Conservation (phyloP, 37 sponge, comb jelly and placozoan species). For the Corticium candelabrum region DNA sequence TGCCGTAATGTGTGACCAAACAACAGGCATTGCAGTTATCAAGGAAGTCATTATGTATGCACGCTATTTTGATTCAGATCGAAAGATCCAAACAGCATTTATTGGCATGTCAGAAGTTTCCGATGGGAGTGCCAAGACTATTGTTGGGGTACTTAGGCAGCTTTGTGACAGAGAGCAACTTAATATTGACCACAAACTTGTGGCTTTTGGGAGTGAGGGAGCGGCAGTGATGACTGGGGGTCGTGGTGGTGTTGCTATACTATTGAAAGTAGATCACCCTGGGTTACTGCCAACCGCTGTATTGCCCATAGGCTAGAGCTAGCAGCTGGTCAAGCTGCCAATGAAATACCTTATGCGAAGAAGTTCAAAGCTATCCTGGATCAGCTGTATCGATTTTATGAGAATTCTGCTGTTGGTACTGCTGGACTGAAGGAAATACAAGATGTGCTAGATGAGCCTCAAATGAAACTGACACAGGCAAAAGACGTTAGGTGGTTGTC, state of each 20-base stretch:
- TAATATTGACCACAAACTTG: constrained; percentile 13
- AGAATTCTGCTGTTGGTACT: not conserved
- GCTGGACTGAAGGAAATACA: constrained; percentile 30
- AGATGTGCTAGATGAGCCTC: constrained; percentile 26
- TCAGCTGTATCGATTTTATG: not conserved
- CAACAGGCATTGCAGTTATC: not conserved
- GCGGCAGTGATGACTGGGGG: constrained; percentile 6
- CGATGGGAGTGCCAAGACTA: constrained; percentile 16
- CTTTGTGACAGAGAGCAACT: not conserved
- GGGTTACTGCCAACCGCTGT: not conserved
- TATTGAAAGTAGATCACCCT: not conserved
- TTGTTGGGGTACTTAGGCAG: constrained; percentile 1
- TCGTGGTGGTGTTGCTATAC: constrained; percentile 2
- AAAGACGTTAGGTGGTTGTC: constrained; percentile 34
- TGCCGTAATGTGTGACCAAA: not conserved
- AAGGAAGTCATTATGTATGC: not conserved
- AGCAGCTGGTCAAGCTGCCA: not conserved
- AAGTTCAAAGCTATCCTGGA: not conserved
- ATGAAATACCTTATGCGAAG: not conserved
- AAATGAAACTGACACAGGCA: constrained; percentile 18
- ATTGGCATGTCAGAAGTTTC: not conserved
- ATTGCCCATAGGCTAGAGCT: not conserved
- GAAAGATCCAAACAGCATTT: not conserved
- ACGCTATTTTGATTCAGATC: not conserved
- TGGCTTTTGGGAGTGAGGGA: constrained; percentile 6